Conservation (phyloP, 37 sponge, comb jelly and placozoan genomes). For the Chondrilla cf. caribensis region DNA sequence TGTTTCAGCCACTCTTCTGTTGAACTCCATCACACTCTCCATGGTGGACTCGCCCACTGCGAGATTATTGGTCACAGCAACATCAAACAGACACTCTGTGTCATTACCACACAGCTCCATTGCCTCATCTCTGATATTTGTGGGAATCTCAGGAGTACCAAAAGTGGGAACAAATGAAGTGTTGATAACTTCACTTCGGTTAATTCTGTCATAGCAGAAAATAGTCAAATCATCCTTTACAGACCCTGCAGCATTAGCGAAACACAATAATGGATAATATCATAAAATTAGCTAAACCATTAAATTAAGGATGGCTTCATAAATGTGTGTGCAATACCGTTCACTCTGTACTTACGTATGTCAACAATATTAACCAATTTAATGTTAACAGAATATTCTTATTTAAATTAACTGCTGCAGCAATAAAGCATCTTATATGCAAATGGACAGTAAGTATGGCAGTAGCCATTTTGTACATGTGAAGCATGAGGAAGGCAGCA, state of each 20-base stretch:
- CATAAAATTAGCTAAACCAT: too few species aligned
- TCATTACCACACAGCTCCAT: conserved; percentile 9
- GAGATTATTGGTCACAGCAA: conserved; percentile 6
- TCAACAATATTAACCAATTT: too few species aligned
- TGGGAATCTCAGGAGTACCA: neutral
- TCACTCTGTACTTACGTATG: too few species aligned
- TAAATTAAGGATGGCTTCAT: too few species aligned
- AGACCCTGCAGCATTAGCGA: conserved; percentile 11
- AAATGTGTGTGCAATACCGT: too few species aligned
- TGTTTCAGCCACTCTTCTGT: neutral
- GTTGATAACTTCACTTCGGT: neutral
- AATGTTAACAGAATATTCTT: too few species aligned
- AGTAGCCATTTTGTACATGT: too few species aligned
- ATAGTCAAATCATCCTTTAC: neutral
- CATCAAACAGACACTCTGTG: conserved; percentile 24
- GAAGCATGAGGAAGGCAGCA: too few species aligned
- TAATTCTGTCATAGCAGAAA: conserved; percentile 9
- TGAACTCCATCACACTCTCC: neutral
- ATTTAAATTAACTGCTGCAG: too few species aligned
- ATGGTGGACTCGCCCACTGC: neutral
- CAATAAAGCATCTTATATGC: too few species aligned
- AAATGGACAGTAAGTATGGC: too few species aligned
- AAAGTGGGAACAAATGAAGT: conserved; percentile 24
- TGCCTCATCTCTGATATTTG: neutral
- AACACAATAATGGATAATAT: too few species aligned